Evolutionary conservation across 2,797 vertebrate genomes (phyloP), one percentile per base, ranked within the genome.

Genomic region (Manis pentadactyla): DNA sequence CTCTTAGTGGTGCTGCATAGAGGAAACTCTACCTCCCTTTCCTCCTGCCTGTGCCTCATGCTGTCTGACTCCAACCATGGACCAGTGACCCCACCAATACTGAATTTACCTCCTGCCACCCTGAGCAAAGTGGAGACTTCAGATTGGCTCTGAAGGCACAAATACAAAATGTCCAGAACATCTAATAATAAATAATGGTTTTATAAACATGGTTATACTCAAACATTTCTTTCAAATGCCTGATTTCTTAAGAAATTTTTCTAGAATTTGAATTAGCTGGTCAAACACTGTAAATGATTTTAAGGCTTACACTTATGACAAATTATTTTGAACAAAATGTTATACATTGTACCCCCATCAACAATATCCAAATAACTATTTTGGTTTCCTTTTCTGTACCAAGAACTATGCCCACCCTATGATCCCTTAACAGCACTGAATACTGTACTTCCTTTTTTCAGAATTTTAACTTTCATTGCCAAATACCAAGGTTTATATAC

Each of bases 391-490:
- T 42, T 6, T 83, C 81, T 75, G 23, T 53, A 53, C 29, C 18
- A 91, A 79, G 17, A 18, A 29, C 7, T 55, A 39, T 29, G 21
- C 8, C 13, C 25, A 69, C 29, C 0, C 2, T 46, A 19, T 31
- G 66, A n/a, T 2, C 0, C 14, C 14, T 31, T 42, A 46, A 61
- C 3, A 49, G 15, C 2, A 64, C 0, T 77, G 10, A 74, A 4
- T 46, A 31, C 11, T 90, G 0, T 27, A 12, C 7, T 27, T 61
- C 77, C 23, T 42, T 68, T 14, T 14, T n/a, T n/a, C 8, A 66
- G 27, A 42, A 59, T n/a, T 82, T 75, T 34, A 63, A 23, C 25
- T 59, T 71, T 73, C 51, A 17, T 81, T 37, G 23, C 21, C 17
- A 92, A 29, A 19, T 81, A 66, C 21, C 9, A 64, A 64, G 49